These are phyloP conservation scores for Taenaris catops DNA, from an alignment of 2,888 invertebrate species.

Conservation along the genomic window DNA sequence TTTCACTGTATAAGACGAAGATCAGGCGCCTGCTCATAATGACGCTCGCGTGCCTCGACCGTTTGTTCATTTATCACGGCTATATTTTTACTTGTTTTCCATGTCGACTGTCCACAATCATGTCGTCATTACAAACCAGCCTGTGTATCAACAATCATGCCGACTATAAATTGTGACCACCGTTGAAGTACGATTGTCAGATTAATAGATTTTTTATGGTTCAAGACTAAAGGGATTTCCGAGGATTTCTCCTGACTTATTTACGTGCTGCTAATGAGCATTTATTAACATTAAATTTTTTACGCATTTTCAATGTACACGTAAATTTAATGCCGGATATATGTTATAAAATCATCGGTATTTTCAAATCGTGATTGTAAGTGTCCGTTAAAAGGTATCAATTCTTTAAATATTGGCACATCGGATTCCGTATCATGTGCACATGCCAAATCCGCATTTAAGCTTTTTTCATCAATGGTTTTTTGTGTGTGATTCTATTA, in stretches of 20 bases:
- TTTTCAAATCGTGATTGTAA: constrained; percentile 30
- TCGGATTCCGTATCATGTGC: constrained; percentile 55
- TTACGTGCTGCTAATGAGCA: constrained; percentile 28
- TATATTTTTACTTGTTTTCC: constrained; percentile 70
- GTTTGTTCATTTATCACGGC: constrained; percentile 61
- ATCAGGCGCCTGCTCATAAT: constrained; percentile 41
- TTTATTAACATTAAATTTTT: constrained; percentile 30
- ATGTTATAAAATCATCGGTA: constrained; percentile 28
- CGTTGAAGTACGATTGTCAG: constrained; percentile 59
- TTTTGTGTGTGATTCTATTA: constrained; percentile 71
- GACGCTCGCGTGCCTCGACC: constrained; percentile 57
- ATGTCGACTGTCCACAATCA: constrained; percentile 71
- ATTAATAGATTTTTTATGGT: constrained; percentile 39
- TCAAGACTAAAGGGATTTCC: constrained; percentile 38
- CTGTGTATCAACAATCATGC: constrained; percentile 54
- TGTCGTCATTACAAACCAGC: constrained; percentile 71
- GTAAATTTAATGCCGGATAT: constrained; percentile 24
- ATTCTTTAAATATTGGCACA: constrained; percentile 59
- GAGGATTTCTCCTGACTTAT: constrained; percentile 28
- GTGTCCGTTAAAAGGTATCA: constrained; percentile 38
- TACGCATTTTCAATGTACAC: constrained; percentile 25
- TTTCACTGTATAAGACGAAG: constrained; percentile 27
- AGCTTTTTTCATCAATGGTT: constrained; percentile 50
- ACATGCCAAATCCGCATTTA: constrained; percentile 69
- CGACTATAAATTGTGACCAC: constrained; percentile 72